A percentile compares a stretch with the other conserved stretches of the same genome.
phyloP scores from a whole-genome alignment of 2,113 vertebrate species.

The Ondatra zibethicus region DNA sequence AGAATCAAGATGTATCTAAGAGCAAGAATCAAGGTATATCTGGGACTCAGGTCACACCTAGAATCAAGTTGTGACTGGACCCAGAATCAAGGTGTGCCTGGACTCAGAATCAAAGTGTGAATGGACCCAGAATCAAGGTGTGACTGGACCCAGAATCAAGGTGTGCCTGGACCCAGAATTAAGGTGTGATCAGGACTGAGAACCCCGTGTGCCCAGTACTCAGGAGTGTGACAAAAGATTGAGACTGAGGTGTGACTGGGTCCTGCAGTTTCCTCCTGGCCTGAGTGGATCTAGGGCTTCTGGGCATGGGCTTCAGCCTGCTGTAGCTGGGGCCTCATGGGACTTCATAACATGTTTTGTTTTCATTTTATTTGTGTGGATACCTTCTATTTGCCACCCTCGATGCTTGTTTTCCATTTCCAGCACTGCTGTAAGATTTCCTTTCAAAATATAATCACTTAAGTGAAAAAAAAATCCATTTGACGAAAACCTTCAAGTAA shows the following conservation, averaged over 20 bases:
- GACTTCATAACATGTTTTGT: background rate
- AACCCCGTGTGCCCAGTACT: background rate
- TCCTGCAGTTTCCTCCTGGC: background rate
- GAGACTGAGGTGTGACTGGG: background rate
- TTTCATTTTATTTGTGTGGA: background rate
- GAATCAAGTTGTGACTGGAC: background rate
- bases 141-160: background rate
- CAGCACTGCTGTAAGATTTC: conserved; percentile 53
- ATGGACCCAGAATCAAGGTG: background rate
- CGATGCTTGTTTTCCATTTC: conserved; percentile 70
- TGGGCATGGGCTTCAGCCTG: background rate
- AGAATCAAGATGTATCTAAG: background rate
- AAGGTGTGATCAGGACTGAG: background rate
- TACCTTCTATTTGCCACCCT: conserved; percentile 40
- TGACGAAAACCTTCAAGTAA: conserved; percentile 56
- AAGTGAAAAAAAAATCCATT: conserved; percentile 59
- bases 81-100: background rate
- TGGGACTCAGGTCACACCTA: background rate
- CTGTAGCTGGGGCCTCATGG: background rate
- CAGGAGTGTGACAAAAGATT: background rate
- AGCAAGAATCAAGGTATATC: no score
- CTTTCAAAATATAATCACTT: conserved; percentile 78
- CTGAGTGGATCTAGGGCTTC: background rate
- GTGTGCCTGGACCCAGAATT: no score
- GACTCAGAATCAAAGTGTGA: no score